Percentiles rank a stretch among this genome's conserved stretches.
Evolutionary conservation across 2,797 vertebrate genomes (phyloP).

Genomic region (Gymnoscopelus braueri): DNA sequence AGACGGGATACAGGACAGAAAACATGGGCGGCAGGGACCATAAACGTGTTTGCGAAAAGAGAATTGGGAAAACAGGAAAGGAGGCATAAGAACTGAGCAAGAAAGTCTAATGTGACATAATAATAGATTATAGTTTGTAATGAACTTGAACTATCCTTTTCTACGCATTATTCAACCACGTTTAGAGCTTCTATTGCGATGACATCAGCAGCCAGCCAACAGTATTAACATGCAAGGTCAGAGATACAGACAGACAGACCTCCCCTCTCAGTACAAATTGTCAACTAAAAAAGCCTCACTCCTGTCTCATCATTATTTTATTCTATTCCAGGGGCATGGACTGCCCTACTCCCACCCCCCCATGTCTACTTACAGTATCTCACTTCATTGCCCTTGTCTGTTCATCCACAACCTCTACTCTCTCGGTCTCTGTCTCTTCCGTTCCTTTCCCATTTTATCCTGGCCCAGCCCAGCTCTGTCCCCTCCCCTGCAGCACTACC

Average conservation of each 20-base stretch:
- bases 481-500: slow-evolving; percentile 30
- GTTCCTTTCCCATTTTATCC: slow-evolving; percentile 2
- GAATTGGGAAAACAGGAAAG: too few relatives aligned
- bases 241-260: slow-evolving; percentile 59
- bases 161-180: too few relatives aligned
- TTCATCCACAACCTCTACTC: slow-evolving; percentile 34
- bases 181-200: slow-evolving; percentile 26
- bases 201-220: slow-evolving; percentile 23
- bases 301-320: slow-evolving; percentile 46
- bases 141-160: too few relatives aligned
- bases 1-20: too few relatives aligned
- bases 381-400: slow-evolving; percentile 41
- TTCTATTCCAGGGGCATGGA: slow-evolving; percentile 51
- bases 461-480: neutral
- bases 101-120: too few relatives aligned
- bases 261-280: slow-evolving; percentile 57
- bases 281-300: slow-evolving; percentile 53
- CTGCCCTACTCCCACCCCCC: slow-evolving; percentile 51
- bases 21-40: too few relatives aligned
- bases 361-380: slow-evolving; percentile 25
- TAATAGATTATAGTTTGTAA: too few relatives aligned
- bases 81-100: too few relatives aligned
- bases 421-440: slow-evolving; percentile 15
- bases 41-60: too few relatives aligned
- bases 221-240: slow-evolving; percentile 44